Evolutionary conservation across 1,140 invertebrate genomes (phyloP), one percentile per base, ranked within the genome.

Genomic region (Pogonognathellus flavescens): DNA sequence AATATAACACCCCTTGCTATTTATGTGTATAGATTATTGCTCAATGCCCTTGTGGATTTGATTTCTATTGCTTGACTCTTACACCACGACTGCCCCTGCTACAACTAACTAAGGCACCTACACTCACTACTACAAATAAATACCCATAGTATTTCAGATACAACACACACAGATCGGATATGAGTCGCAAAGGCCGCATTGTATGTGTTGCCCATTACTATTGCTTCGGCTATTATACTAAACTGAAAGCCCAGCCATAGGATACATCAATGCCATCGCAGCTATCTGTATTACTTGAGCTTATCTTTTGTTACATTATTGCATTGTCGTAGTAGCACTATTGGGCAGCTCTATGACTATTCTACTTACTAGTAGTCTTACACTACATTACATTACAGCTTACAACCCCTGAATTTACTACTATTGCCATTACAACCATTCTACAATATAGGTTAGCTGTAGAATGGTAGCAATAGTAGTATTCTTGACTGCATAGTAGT

Each of bases 221-320:
- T 76, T 76, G 25, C 13, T 9, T 1, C 18, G 14, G 70, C 70
- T 31, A 76, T 76, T 76, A 76, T 76, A 76, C 31, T 76, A 76
- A 76, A 76, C 70, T 76, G 49, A 76, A 76, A 22, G 62, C 16
- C n/a, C 22, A 60, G 66, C 66, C 41, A 50, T 76, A 76, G 25
- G 70, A 76, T 49, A 50, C 70, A 76, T 76, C 70, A 76, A 50
- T 76, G 70, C 70, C 70, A 72, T 72, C 31, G 66, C 9, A 49
- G 59, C 66, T 76, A 76, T 76, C 70, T 76, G 16, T 76, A 76
- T 49, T 50, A 76, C 70, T 76, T 16, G 41, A 41, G 14, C 41
- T 76, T 76, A 76, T 76, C 70, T 76, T 76, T 76, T 76, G 70
- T 76, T 76, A 76, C 70, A 76, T 50, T 76, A 76, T 76, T 50